These are phyloP conservation scores for Lamprotornis superbus DNA, from an alignment of 2,113 vertebrate species.

Conservation along the genomic window DNA sequence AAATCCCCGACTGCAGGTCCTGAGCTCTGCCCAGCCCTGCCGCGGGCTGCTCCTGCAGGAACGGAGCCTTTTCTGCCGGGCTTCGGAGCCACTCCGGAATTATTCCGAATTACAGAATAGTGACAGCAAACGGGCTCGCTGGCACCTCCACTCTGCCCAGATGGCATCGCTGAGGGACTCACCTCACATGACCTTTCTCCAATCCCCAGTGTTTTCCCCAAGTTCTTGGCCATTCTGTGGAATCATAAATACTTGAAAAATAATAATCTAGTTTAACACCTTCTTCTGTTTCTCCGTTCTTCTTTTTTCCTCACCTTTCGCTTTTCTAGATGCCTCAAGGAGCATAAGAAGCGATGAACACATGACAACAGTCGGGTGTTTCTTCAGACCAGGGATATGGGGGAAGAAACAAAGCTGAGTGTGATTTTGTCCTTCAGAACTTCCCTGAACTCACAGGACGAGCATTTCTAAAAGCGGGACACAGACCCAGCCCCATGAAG, in stretches of 20 bases:
- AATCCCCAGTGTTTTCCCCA: neutral
- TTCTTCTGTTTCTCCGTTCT: neutral
- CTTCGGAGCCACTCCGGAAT: neutral
- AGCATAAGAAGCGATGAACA: neutral
- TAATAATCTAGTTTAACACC: neutral
- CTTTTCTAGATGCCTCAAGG: neutral
- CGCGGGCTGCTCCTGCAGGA: neutral
- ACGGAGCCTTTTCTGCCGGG: neutral
- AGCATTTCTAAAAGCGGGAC: neutral
- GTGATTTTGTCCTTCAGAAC: neutral
- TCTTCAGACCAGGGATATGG: neutral
- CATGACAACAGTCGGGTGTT: fast-evolving
- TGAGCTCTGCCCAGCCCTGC: neutral
- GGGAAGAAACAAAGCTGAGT: fast-evolving
- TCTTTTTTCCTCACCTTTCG: fast-evolving
- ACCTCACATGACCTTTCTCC: neutral
- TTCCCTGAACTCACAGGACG: neutral
- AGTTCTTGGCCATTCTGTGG: neutral
- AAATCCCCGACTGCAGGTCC: neutral
- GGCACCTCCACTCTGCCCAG: neutral
- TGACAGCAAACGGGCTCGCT: neutral
- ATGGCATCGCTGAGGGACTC: neutral
- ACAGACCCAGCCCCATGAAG: fast-evolving
- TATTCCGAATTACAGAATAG: too few species aligned
- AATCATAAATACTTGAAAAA: neutral